Evolutionary conservation across 2,113 vertebrate genomes (phyloP), one percentile per base, ranked within the genome.

Genomic region (Callithrix jacchus): DNA sequence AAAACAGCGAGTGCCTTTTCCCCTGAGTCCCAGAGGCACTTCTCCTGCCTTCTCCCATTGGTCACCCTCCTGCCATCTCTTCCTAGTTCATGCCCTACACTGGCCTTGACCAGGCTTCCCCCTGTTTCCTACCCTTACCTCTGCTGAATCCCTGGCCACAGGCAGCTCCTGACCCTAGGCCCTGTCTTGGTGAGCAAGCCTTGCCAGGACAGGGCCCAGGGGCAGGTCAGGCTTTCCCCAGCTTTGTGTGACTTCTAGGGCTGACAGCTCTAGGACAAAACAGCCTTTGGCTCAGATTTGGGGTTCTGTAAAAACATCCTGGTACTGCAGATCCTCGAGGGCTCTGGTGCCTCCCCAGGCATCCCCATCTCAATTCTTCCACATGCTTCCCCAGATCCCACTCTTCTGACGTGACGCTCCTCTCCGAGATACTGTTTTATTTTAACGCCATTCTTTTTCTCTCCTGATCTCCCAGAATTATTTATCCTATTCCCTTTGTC

Each of bases 221-320:
- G 61, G 27, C 87, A 58, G 49, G 64, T 45, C 70, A 37, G 27
- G 20, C 32, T 94, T 47, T 79, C 25, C 66, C 56, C 16, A 30
- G 49, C 47, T 54, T 40, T 32, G 49, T 1, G 2, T 89, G 79
- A 61, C 47, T 82, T 49, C 49, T 52, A 56, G 49, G 68, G 9
- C 76, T 95, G 27, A 54, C 52, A 32, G 64, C 21, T 80, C 86
- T 42, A 18, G 42, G 16, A 37, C n/a, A 71, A 70, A 87, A 47
- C 20, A 20, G 47, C 8, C 47, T 54, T 3, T 74, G 42, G 47
- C 37, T 95, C 74, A 47, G 71, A 74, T 40, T 77, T 89, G 42
- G 54, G 91, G 20, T 91, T 87, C 76, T 92, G 35, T 92, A 37
- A 61, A 54, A 91, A 42, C 27, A 87, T 74, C 32, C 18, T 85